Conservation (phyloP, 2,113 vertebrate genomes). For the Semicossyphus pulcher region DNA sequence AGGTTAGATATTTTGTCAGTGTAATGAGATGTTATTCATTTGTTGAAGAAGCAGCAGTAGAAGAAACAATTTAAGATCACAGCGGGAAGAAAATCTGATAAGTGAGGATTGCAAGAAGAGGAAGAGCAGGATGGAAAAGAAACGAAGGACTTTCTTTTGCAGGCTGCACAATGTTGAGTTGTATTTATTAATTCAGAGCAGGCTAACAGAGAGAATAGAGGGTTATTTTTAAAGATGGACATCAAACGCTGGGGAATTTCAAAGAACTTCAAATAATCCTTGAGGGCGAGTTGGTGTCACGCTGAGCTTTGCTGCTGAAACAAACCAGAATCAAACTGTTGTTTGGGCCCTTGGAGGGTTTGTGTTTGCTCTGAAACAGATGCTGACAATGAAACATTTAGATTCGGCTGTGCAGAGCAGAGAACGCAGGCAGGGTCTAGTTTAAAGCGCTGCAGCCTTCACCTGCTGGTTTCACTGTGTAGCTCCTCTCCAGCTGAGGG, state of each 20-base stretch:
- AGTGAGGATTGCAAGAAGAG: background rate
- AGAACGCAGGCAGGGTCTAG: background rate
- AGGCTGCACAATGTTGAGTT: slow-evolving; percentile 2
- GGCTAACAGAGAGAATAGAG: background rate
- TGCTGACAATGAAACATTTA: slow-evolving; percentile 37
- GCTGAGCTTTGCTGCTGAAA: slow-evolving; percentile 42
- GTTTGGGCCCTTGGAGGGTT: slow-evolving; percentile 11
- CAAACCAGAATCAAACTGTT: slow-evolving; percentile 48
- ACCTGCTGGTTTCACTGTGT: background rate
- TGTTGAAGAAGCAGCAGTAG: background rate
- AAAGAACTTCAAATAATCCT: slow-evolving; percentile 59
- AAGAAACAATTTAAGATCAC: background rate
- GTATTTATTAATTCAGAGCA: slow-evolving; percentile 29
- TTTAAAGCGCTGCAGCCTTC: background rate
- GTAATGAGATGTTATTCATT: background rate
- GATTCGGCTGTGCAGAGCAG: background rate
- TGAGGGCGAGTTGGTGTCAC: slow-evolving; percentile 35
- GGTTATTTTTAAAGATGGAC: slow-evolving; percentile 31
- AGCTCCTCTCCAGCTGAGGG: no score
- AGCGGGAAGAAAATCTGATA: background rate
- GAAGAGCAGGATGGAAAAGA: background rate
- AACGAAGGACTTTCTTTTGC: slow-evolving; percentile 10
- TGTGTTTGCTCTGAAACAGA: slow-evolving; percentile 22
- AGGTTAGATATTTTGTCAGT: background rate
- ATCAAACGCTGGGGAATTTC: slow-evolving; percentile 48